Evolutionary conservation across 2,797 vertebrate genomes (phyloP).

Genomic region (Mus spretus): DNA sequence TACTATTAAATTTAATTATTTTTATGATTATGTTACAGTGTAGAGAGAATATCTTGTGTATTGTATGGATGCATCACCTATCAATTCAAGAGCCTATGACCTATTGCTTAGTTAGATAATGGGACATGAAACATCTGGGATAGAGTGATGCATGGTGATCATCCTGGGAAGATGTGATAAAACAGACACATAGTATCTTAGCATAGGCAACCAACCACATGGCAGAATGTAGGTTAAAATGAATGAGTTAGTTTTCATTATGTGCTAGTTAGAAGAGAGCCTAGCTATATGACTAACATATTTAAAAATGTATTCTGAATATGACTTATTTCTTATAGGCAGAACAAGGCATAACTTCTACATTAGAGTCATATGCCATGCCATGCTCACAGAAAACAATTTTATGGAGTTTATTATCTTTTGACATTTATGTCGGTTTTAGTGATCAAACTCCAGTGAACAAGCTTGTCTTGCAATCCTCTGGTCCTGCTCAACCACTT

Average conservation of each 20-base stretch:
- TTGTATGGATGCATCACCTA: background rate
- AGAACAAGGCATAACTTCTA: background rate
- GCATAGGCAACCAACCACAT: background rate
- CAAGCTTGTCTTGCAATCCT: background rate
- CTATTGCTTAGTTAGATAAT: background rate
- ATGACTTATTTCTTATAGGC: background rate
- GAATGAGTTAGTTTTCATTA: background rate
- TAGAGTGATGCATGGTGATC: background rate
- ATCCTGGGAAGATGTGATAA: background rate
- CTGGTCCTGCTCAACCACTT: background rate
- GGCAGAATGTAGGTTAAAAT: background rate
- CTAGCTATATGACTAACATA: background rate
- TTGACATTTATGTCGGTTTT: background rate
- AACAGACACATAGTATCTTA: background rate
- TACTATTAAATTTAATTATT: too few relatives aligned
- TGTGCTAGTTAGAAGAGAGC: background rate
- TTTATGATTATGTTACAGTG: background rate
- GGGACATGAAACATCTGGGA: background rate
- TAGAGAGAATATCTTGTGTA: background rate
- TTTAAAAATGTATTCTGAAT: background rate
- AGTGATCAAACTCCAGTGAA: background rate
- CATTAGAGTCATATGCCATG: background rate
- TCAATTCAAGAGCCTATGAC: background rate
- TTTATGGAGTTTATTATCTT: too few relatives aligned
- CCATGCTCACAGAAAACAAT: background rate